phyloP scores from a whole-genome alignment of 1,140 invertebrate species.

The Pseudomyrmex sp. region DNA sequence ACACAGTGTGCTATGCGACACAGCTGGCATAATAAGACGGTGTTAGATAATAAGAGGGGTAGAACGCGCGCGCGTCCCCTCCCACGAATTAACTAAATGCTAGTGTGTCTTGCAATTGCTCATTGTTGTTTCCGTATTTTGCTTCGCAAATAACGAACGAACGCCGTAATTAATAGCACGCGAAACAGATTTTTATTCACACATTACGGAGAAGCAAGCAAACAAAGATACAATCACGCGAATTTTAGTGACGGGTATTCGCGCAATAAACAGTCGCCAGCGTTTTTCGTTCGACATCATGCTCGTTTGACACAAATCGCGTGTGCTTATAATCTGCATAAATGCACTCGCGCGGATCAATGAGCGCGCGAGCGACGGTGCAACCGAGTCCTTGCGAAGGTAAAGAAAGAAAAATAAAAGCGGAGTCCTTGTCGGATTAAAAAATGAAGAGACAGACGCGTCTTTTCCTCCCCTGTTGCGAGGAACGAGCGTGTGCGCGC shows the following conservation, averaged over 20 bases:
- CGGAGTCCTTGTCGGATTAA: conserved; percentile 37
- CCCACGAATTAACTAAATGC: conserved; percentile 30
- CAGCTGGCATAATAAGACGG: conserved; percentile 18
- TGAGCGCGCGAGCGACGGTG: conserved; percentile 40
- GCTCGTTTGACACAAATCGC: conserved; percentile 22
- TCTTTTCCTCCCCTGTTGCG: conserved; percentile 6
- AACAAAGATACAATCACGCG: not conserved
- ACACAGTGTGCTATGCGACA: not conserved
- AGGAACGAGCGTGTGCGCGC: not conserved
- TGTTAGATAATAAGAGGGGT: not conserved
- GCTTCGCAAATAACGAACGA: conserved; percentile 17
- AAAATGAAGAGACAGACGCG: not conserved
- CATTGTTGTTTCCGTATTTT: not conserved
- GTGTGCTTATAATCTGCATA: conserved; percentile 34
- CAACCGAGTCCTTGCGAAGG: conserved; percentile 14
- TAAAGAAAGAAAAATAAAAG: conserved; percentile 21
- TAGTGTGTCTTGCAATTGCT: conserved; percentile 7
- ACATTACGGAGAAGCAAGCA: conserved; percentile 8
- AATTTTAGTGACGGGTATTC: not conserved
- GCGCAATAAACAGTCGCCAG: not conserved
- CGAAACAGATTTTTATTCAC: not conserved
- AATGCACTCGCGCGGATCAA: conserved; percentile 50
- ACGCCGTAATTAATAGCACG: not conserved
- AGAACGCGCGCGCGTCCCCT: no score
- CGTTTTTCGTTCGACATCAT: not conserved